Evolutionary conservation across 2,113 vertebrate species (phyloP).

Genomic region (Mixornis gularis): DNA sequence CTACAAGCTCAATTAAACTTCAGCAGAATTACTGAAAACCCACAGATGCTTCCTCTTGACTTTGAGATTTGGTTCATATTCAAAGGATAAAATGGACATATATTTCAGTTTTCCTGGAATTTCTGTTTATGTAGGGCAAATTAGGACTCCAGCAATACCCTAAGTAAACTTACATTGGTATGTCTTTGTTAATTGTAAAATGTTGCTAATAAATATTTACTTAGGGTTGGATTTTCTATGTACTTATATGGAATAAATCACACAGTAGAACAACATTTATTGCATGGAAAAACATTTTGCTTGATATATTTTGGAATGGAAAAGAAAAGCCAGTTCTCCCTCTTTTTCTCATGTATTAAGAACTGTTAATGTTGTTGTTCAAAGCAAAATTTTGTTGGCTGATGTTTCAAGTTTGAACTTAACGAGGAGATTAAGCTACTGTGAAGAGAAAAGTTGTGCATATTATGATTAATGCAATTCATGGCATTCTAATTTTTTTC

Average conservation of each 20-base stretch:
- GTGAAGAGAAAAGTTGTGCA: background rate
- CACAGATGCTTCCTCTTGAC: background rate
- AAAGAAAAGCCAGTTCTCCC: accelerated
- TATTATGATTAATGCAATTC: background rate
- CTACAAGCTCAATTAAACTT: background rate
- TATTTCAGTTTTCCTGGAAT: background rate
- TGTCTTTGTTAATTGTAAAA: background rate
- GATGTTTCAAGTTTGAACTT: background rate
- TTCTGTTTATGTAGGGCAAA: background rate
- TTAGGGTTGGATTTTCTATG: background rate
- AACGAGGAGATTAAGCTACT: background rate
- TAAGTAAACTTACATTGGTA: background rate
- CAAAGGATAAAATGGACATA: background rate
- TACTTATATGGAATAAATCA: background rate
- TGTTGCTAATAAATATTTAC: background rate
- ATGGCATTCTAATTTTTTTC: background rate
- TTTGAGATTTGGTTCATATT: background rate
- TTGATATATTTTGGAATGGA: background rate
- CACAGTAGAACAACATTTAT: background rate
- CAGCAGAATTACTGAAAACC: background rate
- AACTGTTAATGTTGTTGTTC: background rate
- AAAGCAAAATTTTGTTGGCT: background rate
- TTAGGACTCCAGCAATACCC: background rate
- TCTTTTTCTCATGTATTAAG: background rate
- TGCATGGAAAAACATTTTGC: background rate